A percentile compares a stretch with the other conserved stretches of the same genome.
Conservation (phyloP, 2,797 vertebrate species). For the Tachyglossus aculeatus region DNA sequence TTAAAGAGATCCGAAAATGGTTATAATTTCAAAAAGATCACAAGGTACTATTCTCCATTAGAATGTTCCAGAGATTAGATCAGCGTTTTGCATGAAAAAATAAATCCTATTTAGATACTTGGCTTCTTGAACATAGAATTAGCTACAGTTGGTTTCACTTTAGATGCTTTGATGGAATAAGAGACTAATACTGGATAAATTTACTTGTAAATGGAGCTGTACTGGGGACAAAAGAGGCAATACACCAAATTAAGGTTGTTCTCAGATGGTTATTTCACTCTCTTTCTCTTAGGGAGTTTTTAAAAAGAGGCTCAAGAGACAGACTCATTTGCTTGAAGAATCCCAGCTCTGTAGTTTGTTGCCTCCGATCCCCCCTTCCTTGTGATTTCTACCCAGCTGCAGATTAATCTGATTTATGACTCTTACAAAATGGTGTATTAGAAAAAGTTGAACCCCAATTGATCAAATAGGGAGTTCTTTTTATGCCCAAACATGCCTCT, state of each 20-base stretch:
- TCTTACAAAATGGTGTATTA: too few relatives aligned
- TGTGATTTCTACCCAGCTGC: too few relatives aligned
- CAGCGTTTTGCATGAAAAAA: conserved; percentile 14
- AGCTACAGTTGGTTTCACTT: conserved; percentile 5
- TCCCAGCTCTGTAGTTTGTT: too few relatives aligned
- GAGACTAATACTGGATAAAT: neutral
- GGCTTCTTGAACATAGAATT: conserved; percentile 2
- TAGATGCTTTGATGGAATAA: accelerated
- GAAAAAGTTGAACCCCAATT: too few relatives aligned
- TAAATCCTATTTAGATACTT: conserved; percentile 30
- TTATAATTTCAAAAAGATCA: conserved; percentile 47
- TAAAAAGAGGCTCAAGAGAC: neutral
- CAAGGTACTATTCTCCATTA: conserved; percentile 26
- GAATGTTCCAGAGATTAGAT: conserved; percentile 35
- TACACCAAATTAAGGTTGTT: neutral
- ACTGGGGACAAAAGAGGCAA: neutral
- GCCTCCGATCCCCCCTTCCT: too few relatives aligned
- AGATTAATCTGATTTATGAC: too few relatives aligned
- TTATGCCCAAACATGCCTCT: too few relatives aligned
- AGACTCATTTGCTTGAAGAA: neutral
- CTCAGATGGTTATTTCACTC: neutral
- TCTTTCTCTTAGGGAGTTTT: neutral
- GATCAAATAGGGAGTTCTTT: too few relatives aligned
- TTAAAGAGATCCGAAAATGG: conserved; percentile 42
- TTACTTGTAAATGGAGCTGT: neutral